Evolutionary conservation across 2,797 vertebrate species (phyloP).

Genomic region (Xyrichtys novacula): DNA sequence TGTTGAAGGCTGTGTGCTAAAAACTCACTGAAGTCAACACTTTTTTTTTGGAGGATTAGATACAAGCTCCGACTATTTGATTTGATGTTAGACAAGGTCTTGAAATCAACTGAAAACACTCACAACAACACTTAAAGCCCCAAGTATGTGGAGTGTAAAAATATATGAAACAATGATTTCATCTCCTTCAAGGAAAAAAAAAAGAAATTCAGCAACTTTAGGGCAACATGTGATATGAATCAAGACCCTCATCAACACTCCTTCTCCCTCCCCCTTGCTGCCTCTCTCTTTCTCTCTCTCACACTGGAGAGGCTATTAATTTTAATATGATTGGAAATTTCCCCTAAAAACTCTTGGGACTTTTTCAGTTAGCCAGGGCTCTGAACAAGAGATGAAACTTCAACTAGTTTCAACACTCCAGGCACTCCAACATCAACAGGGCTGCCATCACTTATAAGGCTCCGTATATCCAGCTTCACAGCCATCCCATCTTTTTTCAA

Average conservation of each 20-base stretch:
- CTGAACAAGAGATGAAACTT: constrained; percentile 54
- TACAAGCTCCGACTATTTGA: neutral
- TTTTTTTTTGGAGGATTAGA: neutral
- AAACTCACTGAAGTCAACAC: neutral
- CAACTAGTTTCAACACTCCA: constrained; percentile 52
- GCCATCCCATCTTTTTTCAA: constrained; percentile 16
- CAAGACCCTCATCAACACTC: neutral
- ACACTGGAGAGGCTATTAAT: constrained; percentile 1
- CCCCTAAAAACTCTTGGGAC: constrained; percentile 52
- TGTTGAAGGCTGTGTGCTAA: neutral
- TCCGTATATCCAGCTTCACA: constrained; percentile 9
- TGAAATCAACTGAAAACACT: neutral
- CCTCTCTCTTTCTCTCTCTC: neutral
- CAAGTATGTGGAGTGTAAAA: neutral
- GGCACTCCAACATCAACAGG: constrained; percentile 36
- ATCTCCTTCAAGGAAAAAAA: neutral
- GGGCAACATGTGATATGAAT: constrained; percentile 35
- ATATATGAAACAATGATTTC: constrained; percentile 13
- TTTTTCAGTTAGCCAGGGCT: constrained; percentile 12
- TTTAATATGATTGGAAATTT: constrained; percentile 16
- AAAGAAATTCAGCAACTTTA: neutral
- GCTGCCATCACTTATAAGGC: constrained; percentile 39
- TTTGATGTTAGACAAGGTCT: constrained; percentile 1
- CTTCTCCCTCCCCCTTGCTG: neutral
- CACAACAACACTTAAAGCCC: neutral